Conservation (phyloP, 64 coral and sea anemone species). For the Stichodactyla mertensii region DNA sequence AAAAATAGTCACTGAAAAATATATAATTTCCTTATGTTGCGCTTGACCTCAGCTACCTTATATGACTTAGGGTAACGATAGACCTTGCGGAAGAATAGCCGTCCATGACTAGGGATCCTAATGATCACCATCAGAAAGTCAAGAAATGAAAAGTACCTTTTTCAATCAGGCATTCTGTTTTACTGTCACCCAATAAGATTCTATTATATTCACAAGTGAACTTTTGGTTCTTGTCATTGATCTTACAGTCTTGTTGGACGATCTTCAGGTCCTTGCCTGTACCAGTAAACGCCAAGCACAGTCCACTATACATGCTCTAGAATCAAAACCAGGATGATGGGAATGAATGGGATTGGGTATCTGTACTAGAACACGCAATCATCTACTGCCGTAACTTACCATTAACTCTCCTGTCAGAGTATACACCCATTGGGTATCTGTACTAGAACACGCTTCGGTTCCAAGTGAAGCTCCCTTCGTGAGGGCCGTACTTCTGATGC, state of each 20-base stretch:
- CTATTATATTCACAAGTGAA: constrained; percentile 48
- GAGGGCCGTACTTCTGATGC: not conserved
- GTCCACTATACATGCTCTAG: constrained; percentile 48
- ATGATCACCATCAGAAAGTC: not conserved
- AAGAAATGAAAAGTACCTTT: not conserved
- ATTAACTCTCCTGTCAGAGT: constrained; percentile 51
- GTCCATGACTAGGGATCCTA: no score
- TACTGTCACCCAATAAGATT: not conserved
- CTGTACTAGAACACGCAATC: not conserved
- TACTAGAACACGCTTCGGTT: not conserved
- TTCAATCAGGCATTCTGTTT: constrained; percentile 3
- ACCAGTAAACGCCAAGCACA: constrained; percentile 36
- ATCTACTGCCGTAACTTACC: constrained; percentile 6
- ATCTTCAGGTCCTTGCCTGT: constrained; percentile 24
- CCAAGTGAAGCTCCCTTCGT: not conserved
- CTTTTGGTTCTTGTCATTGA: constrained; percentile 30
- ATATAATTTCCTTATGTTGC: no score
- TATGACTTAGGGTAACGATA: no score
- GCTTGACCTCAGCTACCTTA: no score
- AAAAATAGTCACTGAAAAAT: no score
- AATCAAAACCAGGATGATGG: not conserved
- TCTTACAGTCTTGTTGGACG: constrained; percentile 46
- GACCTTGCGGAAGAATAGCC: no score
- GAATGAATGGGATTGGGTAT: not conserved
- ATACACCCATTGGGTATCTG: constrained; percentile 26